These are phyloP conservation scores for Drosophila macrothrix DNA, from an alignment of 2,888 invertebrate genomes.

Conservation along the genomic window DNA sequence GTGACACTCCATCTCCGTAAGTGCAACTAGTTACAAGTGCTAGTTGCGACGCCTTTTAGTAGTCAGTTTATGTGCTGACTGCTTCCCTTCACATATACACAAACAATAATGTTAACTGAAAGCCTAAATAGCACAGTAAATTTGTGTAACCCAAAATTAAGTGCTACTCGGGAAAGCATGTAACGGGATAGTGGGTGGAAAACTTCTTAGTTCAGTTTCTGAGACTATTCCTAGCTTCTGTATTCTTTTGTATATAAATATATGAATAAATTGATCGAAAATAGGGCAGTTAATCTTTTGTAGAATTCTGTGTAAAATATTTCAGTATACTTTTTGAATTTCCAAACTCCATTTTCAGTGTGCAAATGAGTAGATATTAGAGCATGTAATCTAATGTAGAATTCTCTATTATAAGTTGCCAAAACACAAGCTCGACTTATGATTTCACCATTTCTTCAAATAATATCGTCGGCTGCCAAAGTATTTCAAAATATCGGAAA, in stretches of 20 bases:
- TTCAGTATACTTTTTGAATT: fast-evolving
- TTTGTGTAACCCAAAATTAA: background rate
- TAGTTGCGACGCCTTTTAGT: too few relatives aligned
- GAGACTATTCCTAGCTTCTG: background rate
- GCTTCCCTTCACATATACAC: too few relatives aligned
- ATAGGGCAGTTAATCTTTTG: background rate
- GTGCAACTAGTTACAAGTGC: too few relatives aligned
- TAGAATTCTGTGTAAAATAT: background rate
- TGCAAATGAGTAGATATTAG: background rate
- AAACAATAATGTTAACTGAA: background rate
- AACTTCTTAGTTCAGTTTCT: background rate
- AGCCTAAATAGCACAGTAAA: background rate
- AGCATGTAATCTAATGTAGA: background rate
- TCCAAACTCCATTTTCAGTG: background rate
- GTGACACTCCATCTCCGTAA: too few relatives aligned
- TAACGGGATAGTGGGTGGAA: background rate
- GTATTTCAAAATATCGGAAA: background rate
- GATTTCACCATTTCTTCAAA: background rate
- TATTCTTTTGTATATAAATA: background rate
- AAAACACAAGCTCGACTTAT: background rate
- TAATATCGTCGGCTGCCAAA: background rate
- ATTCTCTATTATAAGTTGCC: background rate
- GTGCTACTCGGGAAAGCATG: background rate
- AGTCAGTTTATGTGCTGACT: too few relatives aligned
- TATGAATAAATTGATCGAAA: background rate